Percentiles rank a stretch among this genome's conserved stretches.
These are phyloP conservation scores for Haliclona indistincta DNA, from an alignment of 37 sponge, comb jelly and placozoan genomes.

Conservation along the genomic window DNA sequence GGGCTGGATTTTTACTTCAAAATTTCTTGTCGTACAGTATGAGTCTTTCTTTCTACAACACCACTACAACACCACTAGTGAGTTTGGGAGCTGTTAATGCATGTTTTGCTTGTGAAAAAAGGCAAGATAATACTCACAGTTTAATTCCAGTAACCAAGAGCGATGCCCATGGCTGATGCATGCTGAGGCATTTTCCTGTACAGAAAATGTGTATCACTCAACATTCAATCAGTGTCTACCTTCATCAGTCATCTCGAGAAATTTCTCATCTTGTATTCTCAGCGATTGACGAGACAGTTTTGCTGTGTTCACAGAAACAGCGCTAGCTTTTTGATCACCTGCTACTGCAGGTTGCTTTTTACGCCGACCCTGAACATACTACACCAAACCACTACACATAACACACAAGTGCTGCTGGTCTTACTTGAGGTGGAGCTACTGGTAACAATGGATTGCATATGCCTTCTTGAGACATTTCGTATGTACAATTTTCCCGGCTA, in stretches of 20 bases:
- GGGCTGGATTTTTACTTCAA: no score
- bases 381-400: neutral
- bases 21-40: no score
- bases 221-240: slow-evolving; percentile 26
- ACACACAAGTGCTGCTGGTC: neutral
- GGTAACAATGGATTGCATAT: neutral
- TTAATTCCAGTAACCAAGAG: slow-evolving; percentile 93
- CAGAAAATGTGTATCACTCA: neutral
- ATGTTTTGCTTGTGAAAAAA: no score
- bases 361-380: neutral
- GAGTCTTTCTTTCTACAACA: no score
- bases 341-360: neutral
- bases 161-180: slow-evolving; percentile 99
- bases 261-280: slow-evolving; percentile 79
- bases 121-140: neutral
- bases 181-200: slow-evolving; percentile 92
- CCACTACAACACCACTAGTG: no score
- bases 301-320: neutral
- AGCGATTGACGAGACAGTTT: neutral
- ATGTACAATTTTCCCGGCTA: no score
- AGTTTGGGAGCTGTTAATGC: no score
- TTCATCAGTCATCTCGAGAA: slow-evolving; percentile 92
- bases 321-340: neutral
- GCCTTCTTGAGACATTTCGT: neutral
- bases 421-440: neutral